Evolutionary conservation across 1,140 invertebrate genomes (phyloP), one percentile per base, ranked within the genome.

Genomic region (Drosophila simulans): DNA sequence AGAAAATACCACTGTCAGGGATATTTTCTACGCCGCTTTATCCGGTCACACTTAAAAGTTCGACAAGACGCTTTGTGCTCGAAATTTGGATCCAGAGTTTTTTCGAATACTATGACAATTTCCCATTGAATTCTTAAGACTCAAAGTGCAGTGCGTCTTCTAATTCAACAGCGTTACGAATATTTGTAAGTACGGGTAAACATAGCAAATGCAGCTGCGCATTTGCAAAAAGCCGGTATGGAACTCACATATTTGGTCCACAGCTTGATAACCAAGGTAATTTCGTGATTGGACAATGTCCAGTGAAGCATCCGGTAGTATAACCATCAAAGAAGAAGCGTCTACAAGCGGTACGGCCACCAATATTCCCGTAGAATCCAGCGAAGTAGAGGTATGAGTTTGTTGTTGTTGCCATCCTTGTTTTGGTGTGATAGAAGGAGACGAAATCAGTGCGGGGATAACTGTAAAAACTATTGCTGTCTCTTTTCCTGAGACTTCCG

Each of bases 311-410:
- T 27, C 69, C 37, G 63, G 80, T 59, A 56, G 60, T n/a, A 78
- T 70, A 17, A 79, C 55, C 5, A 68, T 42, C 13, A 59, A 57
- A 49, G 81, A 49, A 22, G 66, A 56, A 68, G 64, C 46, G 65
- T 60, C 69, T n/a, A 59, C 53, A 40, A 80, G 22, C 45, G 64
- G 65, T 40, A 34, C 57, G 34, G 52, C 59, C 13, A 40, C 31
- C 43, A 68, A 35, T 12, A 48, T 11, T 35, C 17, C 65, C 0
- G 35, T 55, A 10, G 66, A 70, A 69, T 15, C 15, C 11, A 27
- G 35, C 42, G 73, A 22, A 42, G 34, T 57, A 37, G 77, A 85
- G 77, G 81, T 84, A 20, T 37, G 76, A 55, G 71, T 85, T 25
- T 42, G 76, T 58, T 43, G 5, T n/a, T 42, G 22, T 22, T 42